These are phyloP conservation scores for Salminus brasiliensis DNA, from an alignment of 2,113 vertebrate species.

Conservation along the genomic window DNA sequence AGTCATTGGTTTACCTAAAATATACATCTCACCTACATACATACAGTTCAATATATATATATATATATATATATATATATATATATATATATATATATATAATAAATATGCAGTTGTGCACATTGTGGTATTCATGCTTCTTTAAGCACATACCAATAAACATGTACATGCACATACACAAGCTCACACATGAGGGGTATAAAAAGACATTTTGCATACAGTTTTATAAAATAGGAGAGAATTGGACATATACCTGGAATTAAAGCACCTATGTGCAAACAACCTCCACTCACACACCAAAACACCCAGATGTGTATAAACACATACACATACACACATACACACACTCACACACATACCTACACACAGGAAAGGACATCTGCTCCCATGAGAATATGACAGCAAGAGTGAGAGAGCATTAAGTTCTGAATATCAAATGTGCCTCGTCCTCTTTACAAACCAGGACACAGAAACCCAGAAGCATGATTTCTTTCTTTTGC, in stretches of 20 bases:
- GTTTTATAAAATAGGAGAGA: no score
- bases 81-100: no score
- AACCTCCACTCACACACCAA: background rate
- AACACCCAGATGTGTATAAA: conserved; percentile 57
- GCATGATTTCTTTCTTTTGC: conserved; percentile 35
- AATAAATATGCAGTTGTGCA: no score
- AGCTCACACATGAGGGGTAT: no score
- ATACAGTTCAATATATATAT: no score
- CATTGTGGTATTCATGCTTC: no score
- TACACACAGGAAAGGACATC: conserved; percentile 32
- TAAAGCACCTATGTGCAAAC: background rate
- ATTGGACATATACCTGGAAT: background rate
- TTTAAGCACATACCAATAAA: no score
- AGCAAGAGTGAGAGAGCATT: conserved; percentile 67
- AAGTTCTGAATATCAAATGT: conserved; percentile 66
- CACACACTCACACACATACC: conserved; percentile 21
- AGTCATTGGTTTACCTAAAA: no score
- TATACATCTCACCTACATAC: no score
- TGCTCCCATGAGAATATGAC: conserved; percentile 63
- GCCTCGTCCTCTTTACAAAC: conserved; percentile 31
- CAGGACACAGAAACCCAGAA: conserved; percentile 22
- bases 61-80: no score
- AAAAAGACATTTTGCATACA: no score
- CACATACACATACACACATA: conserved; percentile 36
- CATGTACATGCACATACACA: no score